A percentile compares a stretch with the other conserved stretches of the same genome.
These are phyloP conservation scores for Bombus difficillimus DNA, from an alignment of 1,140 invertebrate genomes.

Conservation along the genomic window DNA sequence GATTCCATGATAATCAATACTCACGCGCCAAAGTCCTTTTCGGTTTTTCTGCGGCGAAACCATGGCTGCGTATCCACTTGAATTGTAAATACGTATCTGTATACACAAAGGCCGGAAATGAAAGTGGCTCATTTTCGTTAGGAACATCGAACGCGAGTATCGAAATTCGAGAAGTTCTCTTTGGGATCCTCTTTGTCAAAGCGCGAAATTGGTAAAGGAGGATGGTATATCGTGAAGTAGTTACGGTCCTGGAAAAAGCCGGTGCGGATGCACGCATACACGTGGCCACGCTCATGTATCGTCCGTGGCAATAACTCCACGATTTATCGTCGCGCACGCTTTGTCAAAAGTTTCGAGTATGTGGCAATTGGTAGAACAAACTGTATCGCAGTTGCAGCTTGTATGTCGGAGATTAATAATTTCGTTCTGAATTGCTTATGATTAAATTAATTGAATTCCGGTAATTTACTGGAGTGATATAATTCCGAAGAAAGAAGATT, in stretches of 20 bases:
- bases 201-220: neutral
- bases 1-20: slow-evolving; percentile 47
- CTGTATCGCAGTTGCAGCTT: no score
- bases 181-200: neutral
- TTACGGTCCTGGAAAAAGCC: slow-evolving; percentile 15
- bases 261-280: neutral
- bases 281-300: neutral
- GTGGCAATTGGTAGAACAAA: neutral
- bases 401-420: neutral
- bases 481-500: neutral
- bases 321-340: neutral
- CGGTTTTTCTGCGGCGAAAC: neutral
- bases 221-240: neutral
- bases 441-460: neutral
- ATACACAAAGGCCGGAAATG: neutral
- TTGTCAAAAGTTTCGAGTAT: slow-evolving; percentile 10
- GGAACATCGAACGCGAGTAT: no score
- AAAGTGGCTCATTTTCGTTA: neutral
- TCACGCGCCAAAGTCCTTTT: neutral
- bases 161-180: neutral
- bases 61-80: neutral
- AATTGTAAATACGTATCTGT: neutral
- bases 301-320: neutral
- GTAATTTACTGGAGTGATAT: no score
- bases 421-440: no score